Conservation (phyloP, 2,113 vertebrate genomes). For the Crypturellus undulatus region DNA sequence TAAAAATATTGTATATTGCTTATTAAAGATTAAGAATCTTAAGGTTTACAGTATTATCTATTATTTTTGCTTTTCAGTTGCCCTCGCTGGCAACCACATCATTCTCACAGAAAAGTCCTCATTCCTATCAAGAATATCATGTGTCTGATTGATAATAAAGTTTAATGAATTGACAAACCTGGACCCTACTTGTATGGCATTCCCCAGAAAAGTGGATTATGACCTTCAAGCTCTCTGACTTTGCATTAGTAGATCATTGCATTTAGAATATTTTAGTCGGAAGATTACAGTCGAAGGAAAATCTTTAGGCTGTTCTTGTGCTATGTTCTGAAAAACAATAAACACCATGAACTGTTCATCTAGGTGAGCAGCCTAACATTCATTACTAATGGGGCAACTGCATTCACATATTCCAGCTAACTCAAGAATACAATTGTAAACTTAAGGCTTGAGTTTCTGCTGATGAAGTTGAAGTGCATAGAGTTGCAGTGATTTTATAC, state of each 20-base stretch:
- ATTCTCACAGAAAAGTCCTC: neutral
- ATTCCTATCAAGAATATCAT: neutral
- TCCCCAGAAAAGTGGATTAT: neutral
- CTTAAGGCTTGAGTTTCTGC: neutral
- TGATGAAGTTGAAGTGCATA: neutral
- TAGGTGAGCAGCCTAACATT: neutral
- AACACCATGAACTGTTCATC: neutral
- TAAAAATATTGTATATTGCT: neutral
- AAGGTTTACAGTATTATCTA: neutral
- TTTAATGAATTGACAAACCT: neutral
- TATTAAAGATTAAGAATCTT: neutral
- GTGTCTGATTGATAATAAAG: neutral
- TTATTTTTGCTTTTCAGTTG: conserved; percentile 1
- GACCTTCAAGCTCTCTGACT: neutral
- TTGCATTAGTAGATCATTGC: neutral
- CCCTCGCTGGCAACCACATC: neutral
- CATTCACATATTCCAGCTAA: neutral
- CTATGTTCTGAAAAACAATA: neutral
- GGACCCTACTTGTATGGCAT: neutral
- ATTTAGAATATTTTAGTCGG: neutral
- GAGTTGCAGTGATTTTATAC: neutral
- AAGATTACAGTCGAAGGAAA: neutral
- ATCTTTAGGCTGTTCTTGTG: neutral
- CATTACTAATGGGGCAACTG: fast-evolving
- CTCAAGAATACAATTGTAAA: neutral